Conservation (phyloP, 2,888 invertebrate species). For the Ditylenchus weischeri region DNA sequence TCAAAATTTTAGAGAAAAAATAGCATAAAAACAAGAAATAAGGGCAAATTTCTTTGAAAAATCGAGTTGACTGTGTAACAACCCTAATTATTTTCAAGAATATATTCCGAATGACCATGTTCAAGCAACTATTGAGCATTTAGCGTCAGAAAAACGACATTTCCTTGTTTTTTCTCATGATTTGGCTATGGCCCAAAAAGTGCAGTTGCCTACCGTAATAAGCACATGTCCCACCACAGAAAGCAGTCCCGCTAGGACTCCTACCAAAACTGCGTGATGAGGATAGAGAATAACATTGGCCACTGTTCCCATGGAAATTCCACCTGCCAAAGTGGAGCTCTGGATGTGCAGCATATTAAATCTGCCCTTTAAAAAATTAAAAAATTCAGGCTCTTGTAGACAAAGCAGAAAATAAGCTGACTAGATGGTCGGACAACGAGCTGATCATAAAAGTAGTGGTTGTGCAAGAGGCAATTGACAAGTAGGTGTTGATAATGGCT, state of each 20-base stretch:
- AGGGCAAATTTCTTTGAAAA: no score
- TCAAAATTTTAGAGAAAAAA: no score
- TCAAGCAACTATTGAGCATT: no score
- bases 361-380: slow-evolving; percentile 32
- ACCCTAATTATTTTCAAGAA: no score
- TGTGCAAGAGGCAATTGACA: slow-evolving; percentile 74
- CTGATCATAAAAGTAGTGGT: slow-evolving; percentile 81
- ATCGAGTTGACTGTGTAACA: no score
- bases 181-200: background rate
- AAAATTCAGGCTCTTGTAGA: background rate
- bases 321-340: slow-evolving; percentile 62
- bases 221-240: slow-evolving; percentile 57
- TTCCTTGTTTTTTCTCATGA: no score
- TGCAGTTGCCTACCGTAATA: slow-evolving; percentile 43
- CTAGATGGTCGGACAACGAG: slow-evolving; percentile 67
- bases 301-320: slow-evolving; percentile 59
- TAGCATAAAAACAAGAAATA: no score
- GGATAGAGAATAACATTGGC: slow-evolving; percentile 61
- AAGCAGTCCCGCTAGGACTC: slow-evolving; percentile 50
- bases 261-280: slow-evolving; percentile 56
- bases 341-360: slow-evolving; percentile 62
- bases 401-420: background rate
- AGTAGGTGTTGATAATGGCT: slow-evolving; percentile 87
- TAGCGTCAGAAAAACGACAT: no score
- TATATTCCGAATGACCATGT: no score